Base-by-base conservation (phyloP, 2,113 vertebrate species). In the Atlantisia rogersi region DNA sequence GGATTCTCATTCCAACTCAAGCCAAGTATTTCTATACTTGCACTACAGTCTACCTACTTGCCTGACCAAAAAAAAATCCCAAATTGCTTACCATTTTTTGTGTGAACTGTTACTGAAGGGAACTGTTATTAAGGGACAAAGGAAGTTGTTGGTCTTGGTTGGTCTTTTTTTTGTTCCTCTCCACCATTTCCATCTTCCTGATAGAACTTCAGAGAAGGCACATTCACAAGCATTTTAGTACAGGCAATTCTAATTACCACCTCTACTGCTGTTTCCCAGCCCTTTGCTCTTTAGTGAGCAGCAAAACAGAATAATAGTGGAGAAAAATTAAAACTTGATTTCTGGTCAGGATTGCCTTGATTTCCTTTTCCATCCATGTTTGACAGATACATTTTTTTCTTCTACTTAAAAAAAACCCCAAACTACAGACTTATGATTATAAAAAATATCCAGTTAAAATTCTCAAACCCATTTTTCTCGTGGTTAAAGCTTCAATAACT, bases 121-220 rank as follows among this genome's bases (percentile, higher is more conserved):
- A n/a, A n/a, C n/a, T n/a, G n/a, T n/a, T 74, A 9, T 11, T 63
- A 7, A 6, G 0, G 11, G 7, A 3, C 15, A 50, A 10, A 4
- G 10, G 39, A 87, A 73, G 16, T 15, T 84, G 15, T 18, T 65
- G 5, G 7, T 0, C 86, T 92, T 29, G 10, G 6, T 16, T 35
- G 28, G 52, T 26, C 50, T 52, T 3, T 31, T 25, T 62, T 62
- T 83, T 60, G 40, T 31, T 82, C 46, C 8, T 31, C 52, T 68
- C 28, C 9, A 22, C 5, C 4, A 26, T 11, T 6, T 21, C 22
- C 15, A 42, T 67, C 15, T 85, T 56, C 53, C 28, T 7, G 14
- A 63, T 6, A 71, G 0, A n/a, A 26, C 9, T 53, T 22, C 39
- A 76, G 55, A 68, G 32, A 76, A 58, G 13, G 32, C 29, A 71